Evolutionary conservation across 2,888 invertebrate species (phyloP), one percentile per base, ranked within the genome.

Genomic region (Linnaemya tessellans): DNA sequence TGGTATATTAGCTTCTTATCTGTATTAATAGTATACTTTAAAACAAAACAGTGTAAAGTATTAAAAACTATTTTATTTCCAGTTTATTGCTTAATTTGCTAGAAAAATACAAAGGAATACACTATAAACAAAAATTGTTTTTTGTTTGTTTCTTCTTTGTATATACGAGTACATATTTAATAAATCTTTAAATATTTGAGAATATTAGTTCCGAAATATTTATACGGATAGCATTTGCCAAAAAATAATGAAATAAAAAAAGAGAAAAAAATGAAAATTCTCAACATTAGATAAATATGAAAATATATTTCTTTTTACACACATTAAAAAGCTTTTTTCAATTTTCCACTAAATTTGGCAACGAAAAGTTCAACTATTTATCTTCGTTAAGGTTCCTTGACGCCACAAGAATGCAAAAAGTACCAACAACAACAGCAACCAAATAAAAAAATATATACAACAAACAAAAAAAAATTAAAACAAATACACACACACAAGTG

Each of bases 281-380:
- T 79, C 46, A 75, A 79, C 75, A 85, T 82, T 79, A 85, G 85
- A 85, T 85, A 85, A 85, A 85, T 85, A 78, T 83, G 82, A 83
- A 78, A 71, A 83, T 78, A 78, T 83, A 83, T 83, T 65, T 78
- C 77, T 78, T 77, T 78, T 71, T 73, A 80, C 86, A 84, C 84
- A 88, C 85, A 87, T 87, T 87, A 87, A 84, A 88, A 90, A 90
- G 90, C 88, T 90, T 91, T 90, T 91, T 91, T 90, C 91, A 91
- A 91, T 91, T 91, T 91, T 91, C 90, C 91, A 89, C 90, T 91
- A 91, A 91, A 91, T 91, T 91, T 91, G 90, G 89, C 91, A 89
- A 86, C 85, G 88, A 89, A 89, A 86, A 84, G 80, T 86, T 86
- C 68, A 81, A 84, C 88, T 90, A 91, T 91, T 90, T 90, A 90